Evolutionary conservation across 1,140 invertebrate species (phyloP), one percentile per base, ranked within the genome.

Genomic region (Orchesella cincta): DNA sequence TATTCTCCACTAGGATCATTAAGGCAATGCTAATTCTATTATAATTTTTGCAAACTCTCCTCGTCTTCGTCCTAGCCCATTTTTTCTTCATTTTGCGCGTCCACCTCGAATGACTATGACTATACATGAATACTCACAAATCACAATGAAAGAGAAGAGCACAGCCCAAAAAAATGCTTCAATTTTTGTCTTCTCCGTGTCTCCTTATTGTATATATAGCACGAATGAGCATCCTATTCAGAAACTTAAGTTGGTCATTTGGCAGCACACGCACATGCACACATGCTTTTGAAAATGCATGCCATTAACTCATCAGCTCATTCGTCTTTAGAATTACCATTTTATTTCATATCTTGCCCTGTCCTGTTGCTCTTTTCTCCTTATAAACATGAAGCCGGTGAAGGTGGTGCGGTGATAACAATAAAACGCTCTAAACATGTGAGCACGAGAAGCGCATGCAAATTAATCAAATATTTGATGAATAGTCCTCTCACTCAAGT

Each of bases 401-500:
- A n/a, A n/a, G n/a, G n/a, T n/a, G n/a, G 14, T 57, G 54, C 54
- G 26, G 39, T 46, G 39, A 18, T 46, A 18, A n/a, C n/a, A n/a
- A 18, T 46, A 18, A 46, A 18, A 8, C 5, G 39, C 18, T 46
- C 18, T 46, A 18, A 46, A 46, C 5, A 46, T 8, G 12, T 57
- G n/a, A 31, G 62, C 3, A 33, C 8, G 31, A 29, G 29, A 67
- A 67, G 62, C 29, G 14, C 5, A 67, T 31, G 62, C 23, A 67
- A 67, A 67, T 67, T 67, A 67, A 33, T 67, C 62, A 67, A 57
- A 29, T 67, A 14, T 67, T 67, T 67, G 62, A 67, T 67, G 62
- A 67, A 67, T 67, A 67, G 62, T 33, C 28, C 62, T 1, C 29
- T 31, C 62, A 67, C 31, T 67, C 26, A 8, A 26, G 23, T 31